Base-by-base conservation (phyloP, 2,113 vertebrate genomes). In the Miniopterus natalensis region DNA sequence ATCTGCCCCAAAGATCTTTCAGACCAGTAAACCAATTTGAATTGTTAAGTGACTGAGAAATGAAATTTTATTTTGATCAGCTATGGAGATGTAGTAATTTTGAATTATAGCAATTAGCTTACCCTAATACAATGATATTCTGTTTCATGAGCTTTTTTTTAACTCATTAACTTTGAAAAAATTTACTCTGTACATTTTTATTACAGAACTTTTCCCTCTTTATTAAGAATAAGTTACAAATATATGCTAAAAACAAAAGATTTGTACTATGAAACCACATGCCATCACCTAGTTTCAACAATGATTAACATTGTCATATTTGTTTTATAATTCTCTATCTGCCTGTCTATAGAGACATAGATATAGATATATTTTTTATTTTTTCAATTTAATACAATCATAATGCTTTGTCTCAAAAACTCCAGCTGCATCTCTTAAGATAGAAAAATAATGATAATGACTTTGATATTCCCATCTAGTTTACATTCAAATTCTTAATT, bases 221-320 rank as follows among this genome's bases (percentile, higher is more conserved):
- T 65, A 20, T 89, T 57, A 90, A 77, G 36, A 84, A 77, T 61
- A 91, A 49, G 2, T 29, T 89, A 80, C n/a, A 90, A 73, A 83
- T 12, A 53, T 73, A 42, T 45, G 17, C 18, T 65, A n/a, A 65
- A 81, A 93, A 49, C 23, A 63, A 91, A 92, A 92, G 6, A 90
- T 65, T 47, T 74, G 1, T 71, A 0, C 20, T 45, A 13, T 59
- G 18, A 83, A 77, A 87, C 15, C 23, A 47, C 6, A 31, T 29
- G n/a, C 21, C 8, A 71, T 57, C 21, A 77, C 13, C 42, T 65
- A 65, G 21, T 53, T 71, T 85, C 23, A 83, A 66, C 3, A 85
- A 61, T 74, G 83, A 78, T 78, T 65, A 53, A 73, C 20, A 53
- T 61, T 78, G 18, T 68, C 45, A 47, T n/a, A 88, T 92, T 68